A percentile compares a stretch with the other conserved stretches of the same genome.
These are phyloP conservation scores for Magallana angulata DNA, from an alignment of 1,140 invertebrate species.

Conservation along the genomic window DNA sequence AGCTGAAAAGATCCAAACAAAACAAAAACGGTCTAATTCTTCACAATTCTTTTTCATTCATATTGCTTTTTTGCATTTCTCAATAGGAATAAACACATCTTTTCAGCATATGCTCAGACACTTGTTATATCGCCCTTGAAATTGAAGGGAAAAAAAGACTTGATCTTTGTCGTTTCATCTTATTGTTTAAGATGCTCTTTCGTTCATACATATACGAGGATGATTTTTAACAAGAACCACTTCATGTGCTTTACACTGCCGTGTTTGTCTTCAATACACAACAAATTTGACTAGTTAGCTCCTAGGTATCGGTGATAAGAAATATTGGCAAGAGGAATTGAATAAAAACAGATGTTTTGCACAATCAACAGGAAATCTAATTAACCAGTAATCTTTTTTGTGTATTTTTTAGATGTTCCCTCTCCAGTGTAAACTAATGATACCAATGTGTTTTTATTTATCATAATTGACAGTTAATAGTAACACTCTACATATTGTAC, in stretches of 20 bases:
- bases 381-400: not conserved
- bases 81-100: not conserved
- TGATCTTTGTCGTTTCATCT: not conserved
- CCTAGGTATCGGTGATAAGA: not conserved
- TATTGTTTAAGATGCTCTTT: slow-evolving; percentile 17
- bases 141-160: not conserved
- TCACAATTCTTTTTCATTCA: not conserved
- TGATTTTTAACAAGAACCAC: no score
- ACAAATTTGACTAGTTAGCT: not conserved
- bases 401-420: not conserved
- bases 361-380: not conserved
- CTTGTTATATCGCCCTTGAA: slow-evolving; percentile 17
- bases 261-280: not conserved
- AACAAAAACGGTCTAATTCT: not conserved
- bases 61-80: not conserved
- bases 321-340: slow-evolving; percentile 15
- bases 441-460: slow-evolving; percentile 17
- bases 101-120: not conserved
- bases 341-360: slow-evolving; percentile 31
- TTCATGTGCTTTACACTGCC: no score
- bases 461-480: slow-evolving; percentile 14
- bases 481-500: not conserved
- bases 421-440: not conserved
- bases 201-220: not conserved
- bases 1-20: not conserved